phyloP scores from a whole-genome alignment of 2,888 invertebrate genomes.

The Dynastes maya region DNA sequence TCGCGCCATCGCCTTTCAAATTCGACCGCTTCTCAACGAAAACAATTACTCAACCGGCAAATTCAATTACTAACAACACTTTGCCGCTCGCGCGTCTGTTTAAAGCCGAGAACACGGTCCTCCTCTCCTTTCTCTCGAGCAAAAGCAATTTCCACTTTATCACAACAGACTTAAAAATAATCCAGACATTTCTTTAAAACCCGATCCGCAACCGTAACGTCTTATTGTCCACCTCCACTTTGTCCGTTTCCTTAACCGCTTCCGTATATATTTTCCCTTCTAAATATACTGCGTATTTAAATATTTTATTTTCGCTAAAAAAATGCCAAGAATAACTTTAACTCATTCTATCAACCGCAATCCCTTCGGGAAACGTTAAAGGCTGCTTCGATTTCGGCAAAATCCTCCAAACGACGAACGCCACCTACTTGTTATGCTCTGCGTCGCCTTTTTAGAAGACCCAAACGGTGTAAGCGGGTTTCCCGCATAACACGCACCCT shows the following conservation, averaged over 20 bases:
- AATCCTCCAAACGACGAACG: neutral
- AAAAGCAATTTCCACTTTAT: conserved; percentile 45
- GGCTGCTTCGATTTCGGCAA: conserved; percentile 2
- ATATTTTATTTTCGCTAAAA: neutral
- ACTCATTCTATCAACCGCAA: neutral
- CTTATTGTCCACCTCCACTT: neutral
- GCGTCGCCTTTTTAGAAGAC: neutral
- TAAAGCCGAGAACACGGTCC: conserved; percentile 23
- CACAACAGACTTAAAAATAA: conserved; percentile 38
- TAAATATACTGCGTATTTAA: no score
- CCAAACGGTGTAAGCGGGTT: neutral
- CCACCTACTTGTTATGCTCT: neutral
- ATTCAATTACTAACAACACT: conserved; percentile 42
- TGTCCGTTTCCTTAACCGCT: neutral
- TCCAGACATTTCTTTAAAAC: conserved; percentile 36
- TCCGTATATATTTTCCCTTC: neutral
- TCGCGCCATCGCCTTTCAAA: neutral
- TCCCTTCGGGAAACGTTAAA: neutral
- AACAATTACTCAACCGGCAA: conserved; percentile 42
- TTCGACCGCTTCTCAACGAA: conserved; percentile 7
- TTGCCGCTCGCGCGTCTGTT: conserved; percentile 4
- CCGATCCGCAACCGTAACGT: neutral
- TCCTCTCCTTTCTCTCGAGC: conserved; percentile 2
- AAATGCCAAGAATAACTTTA: no score
- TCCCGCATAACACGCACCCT: conserved; percentile 17